phyloP scores from a whole-genome alignment of 2,888 invertebrate species.

The Drosophila diplacantha region DNA sequence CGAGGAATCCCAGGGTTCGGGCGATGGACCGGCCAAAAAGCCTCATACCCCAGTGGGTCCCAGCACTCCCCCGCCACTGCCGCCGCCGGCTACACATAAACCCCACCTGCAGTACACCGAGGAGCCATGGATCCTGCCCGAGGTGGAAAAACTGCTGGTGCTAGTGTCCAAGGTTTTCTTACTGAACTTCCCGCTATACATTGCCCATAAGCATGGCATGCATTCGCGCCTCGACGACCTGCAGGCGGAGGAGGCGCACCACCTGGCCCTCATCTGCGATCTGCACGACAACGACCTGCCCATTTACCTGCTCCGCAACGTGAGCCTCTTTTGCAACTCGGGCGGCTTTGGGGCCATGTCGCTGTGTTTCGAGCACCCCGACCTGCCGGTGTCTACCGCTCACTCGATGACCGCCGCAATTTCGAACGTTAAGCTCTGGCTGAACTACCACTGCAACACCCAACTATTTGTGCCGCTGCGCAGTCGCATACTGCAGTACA shows the following conservation, averaged over 20 bases:
- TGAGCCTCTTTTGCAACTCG: slow-evolving; percentile 94
- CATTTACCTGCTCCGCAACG: slow-evolving; percentile 91
- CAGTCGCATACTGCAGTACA: slow-evolving; percentile 91
- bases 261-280: slow-evolving; percentile 84
- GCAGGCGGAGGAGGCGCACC: slow-evolving; percentile 87
- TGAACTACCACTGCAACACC: slow-evolving; percentile 93
- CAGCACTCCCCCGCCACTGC: slow-evolving; percentile 35
- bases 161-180: slow-evolving; percentile 93
- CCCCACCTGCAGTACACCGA: slow-evolving; percentile 72
- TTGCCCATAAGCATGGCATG: slow-evolving; percentile 91
- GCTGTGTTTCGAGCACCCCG: slow-evolving; percentile 89
- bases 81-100: slow-evolving; percentile 29
- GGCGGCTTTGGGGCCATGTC: slow-evolving; percentile 93
- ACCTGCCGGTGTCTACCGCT: slow-evolving; percentile 90
- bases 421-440: slow-evolving; percentile 94
- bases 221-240: slow-evolving; percentile 89
- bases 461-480: slow-evolving; percentile 92
- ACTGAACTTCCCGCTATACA: slow-evolving; percentile 91
- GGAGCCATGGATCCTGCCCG: slow-evolving; percentile 85
- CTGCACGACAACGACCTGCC: slow-evolving; percentile 96
- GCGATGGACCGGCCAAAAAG: slow-evolving; percentile 53
- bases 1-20: slow-evolving; percentile 52
- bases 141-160: slow-evolving; percentile 92
- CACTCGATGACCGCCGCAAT: slow-evolving; percentile 95
- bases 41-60: slow-evolving; percentile 27